Conservation (phyloP, 1,140 invertebrate species). For the Bombus haemorrhoidalis region DNA sequence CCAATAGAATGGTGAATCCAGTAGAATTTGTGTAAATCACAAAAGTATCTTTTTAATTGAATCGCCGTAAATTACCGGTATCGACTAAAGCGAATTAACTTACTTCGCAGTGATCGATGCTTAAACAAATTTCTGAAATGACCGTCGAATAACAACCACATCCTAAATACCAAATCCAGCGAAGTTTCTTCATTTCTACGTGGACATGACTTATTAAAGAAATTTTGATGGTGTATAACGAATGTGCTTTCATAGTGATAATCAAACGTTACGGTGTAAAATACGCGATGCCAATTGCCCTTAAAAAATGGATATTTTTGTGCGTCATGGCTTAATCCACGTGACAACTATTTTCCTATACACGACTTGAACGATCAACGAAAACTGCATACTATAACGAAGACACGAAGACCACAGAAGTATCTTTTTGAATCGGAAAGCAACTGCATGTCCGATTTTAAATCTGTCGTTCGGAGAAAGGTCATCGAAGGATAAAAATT, state of each 20-base stretch:
- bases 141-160: background rate
- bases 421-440: too few relatives aligned
- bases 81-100: too few relatives aligned
- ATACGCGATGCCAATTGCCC: background rate
- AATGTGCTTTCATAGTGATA: background rate
- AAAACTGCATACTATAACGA: background rate
- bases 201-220: background rate
- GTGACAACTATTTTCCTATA: background rate
- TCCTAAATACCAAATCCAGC: background rate
- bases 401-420: too few relatives aligned
- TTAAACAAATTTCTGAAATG: background rate
- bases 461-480: too few relatives aligned
- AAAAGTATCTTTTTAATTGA: too few relatives aligned
- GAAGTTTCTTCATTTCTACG: background rate
- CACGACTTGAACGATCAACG: background rate
- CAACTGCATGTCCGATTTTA: too few relatives aligned
- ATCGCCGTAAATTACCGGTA: too few relatives aligned
- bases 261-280: too few relatives aligned
- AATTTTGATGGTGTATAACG: background rate
- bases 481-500: too few relatives aligned
- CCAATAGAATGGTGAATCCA: too few relatives aligned
- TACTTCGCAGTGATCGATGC: too few relatives aligned
- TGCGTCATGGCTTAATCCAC: background rate
- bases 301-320: conserved; percentile 30
- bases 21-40: too few relatives aligned